phyloP scores from a whole-genome alignment of 2,113 vertebrate species.

The Tragelaphus scriptus region DNA sequence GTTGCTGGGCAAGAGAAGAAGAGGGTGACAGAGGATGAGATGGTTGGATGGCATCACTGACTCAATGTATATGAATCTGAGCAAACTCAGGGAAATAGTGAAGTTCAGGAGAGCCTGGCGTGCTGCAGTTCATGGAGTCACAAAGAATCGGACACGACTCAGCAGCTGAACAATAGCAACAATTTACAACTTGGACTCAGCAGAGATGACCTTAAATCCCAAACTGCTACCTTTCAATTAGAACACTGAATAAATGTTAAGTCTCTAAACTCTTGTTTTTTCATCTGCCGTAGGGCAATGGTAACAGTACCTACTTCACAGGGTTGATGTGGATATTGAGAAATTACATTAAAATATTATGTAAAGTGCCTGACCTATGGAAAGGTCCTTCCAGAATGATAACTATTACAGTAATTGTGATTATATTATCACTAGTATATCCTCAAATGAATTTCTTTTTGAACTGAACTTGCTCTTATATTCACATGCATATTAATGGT shows the following conservation, averaged over 20 bases:
- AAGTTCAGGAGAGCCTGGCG: not conserved
- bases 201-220: not conserved
- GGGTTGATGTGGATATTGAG: not conserved
- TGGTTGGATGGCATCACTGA: not conserved
- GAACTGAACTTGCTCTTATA: not conserved
- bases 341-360: not conserved
- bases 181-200: not conserved
- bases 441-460: not conserved
- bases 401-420: not conserved
- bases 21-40: not conserved
- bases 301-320: not conserved
- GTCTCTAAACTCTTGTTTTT: not conserved
- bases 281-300: not conserved
- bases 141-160: not conserved
- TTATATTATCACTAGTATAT: not conserved
- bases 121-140: not conserved
- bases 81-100: not conserved
- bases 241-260: not conserved
- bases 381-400: not conserved
- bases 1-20: not conserved
- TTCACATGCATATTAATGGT: not conserved
- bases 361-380: not conserved
- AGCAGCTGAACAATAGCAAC: not conserved
- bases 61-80: not conserved
- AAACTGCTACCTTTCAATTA: not conserved